Base-by-base conservation (phyloP, 2,797 vertebrate genomes). In the Tapirus indicus region DNA sequence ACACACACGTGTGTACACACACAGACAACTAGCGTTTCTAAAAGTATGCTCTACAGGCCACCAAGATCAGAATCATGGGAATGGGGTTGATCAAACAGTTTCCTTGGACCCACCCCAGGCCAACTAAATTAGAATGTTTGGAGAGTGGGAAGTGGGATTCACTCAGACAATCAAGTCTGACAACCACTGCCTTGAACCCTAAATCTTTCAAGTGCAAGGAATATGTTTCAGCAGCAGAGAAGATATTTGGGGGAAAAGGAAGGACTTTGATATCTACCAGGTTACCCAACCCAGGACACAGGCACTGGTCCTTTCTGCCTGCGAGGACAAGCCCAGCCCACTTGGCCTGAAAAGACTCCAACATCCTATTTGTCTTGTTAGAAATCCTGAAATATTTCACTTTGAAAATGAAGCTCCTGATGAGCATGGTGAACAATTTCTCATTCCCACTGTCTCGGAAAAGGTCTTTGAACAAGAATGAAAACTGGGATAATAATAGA, bases 401-500 rank as follows among this genome's bases (percentile, higher is more conserved):
- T 72, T 72, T 89, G 79, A 49, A 84, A 72, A 60, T 54, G 87
- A 95, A 95, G 84, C 35, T 93, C 68, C 75, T 87, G 29, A 35
- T 84, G 47, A 92, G 77, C 25, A 54, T 16, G 62, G 41, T 52
- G 23, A 38, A 77, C 60, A 29, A n/a, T 94, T 94, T 75, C 66
- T 95, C 82, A 83, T 85, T 80, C 60, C 80, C n/a, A n/a, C 25
- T 38, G 58, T 86, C 35, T 93, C 68, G 27, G 5, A 74, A 87
- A 93, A 89, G 25, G n/a, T 93, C 78, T 97, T 75, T 86, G 64
- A 93, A 56, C 56, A 92, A 92, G 35, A 89, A 94, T 56, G 71
- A 95, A 96, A 98, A 82, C 38, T 56, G 60, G 10, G 47, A 90
- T 89, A 90, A 75, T 96, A 94, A 98, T 44, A 87, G 56, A 97